Evolutionary conservation across 2,888 invertebrate genomes (phyloP).

Genomic region (Sesia bembeciformis): DNA sequence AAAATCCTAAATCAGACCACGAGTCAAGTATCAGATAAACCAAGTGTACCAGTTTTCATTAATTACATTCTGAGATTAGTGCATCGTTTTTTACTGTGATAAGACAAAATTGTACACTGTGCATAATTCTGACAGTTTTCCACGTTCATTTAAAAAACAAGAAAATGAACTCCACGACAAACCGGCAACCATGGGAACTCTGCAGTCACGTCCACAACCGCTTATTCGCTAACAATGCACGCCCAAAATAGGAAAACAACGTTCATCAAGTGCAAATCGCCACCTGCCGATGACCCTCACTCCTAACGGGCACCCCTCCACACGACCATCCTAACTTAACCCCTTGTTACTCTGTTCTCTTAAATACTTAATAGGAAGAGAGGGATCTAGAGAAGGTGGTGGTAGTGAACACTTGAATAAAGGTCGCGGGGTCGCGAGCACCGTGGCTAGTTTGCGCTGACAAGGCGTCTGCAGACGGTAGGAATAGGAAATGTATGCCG

Average conservation of each 20-base stretch:
- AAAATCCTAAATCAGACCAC: too few relatives aligned
- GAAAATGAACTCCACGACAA: neutral
- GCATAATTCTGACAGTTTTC: too few relatives aligned
- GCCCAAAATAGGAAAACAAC: slow-evolving; percentile 59
- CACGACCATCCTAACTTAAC: neutral
- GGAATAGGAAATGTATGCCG: slow-evolving; percentile 51
- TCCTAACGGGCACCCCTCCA: slow-evolving; percentile 57
- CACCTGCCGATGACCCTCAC: slow-evolving; percentile 67
- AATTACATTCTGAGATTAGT: too few relatives aligned
- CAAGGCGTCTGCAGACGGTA: slow-evolving; percentile 28
- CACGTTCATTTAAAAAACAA: too few relatives aligned
- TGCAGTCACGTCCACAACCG: neutral
- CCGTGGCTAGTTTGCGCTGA: slow-evolving; percentile 51
- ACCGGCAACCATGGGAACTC: neutral
- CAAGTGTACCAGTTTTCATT: too few relatives aligned
- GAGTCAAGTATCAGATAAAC: too few relatives aligned
- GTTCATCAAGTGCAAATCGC: slow-evolving; percentile 63
- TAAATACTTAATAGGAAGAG: slow-evolving; percentile 1
- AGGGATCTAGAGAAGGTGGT: slow-evolving; percentile 31
- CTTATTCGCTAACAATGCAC: slow-evolving; percentile 42
- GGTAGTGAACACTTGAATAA: slow-evolving; percentile 50
- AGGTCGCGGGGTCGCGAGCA: slow-evolving; percentile 64
- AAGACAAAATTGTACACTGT: too few relatives aligned
- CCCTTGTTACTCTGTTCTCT: neutral
- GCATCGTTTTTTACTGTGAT: too few relatives aligned